Base-by-base conservation (phyloP, 2,888 invertebrate species). In the Amorpha juglandis region DNA sequence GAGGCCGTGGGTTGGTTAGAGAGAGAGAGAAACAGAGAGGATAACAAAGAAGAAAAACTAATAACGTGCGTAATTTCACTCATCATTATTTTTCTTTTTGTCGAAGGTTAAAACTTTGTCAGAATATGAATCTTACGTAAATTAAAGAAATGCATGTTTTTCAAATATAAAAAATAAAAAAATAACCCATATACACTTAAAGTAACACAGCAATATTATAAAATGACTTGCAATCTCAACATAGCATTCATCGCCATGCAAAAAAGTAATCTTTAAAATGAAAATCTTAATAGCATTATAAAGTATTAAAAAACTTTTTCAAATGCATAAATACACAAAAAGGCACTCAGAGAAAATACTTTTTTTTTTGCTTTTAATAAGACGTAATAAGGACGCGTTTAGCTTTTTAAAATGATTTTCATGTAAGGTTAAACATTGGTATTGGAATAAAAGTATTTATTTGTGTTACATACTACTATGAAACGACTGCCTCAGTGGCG, bases 311-410 rank as follows among this genome's bases (percentile, higher is more conserved):
- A 35, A 58, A 38, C 38, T 58, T 58, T 42, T 9, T 19, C 38
- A 58, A 58, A 38, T 38, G 19, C 42, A 58, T 58, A 21, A 58
- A 58, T 42, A 58, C 58, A 42, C 42, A 7, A 58, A 19, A 58
- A 58, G 58, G 58, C 58, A 58, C 58, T 58, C 58, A 11, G 19
- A 42, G 58, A 27, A 42, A 58, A 58, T 42, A 38, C 4, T 1
- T 38, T 42, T 42, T 58, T 38, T 58, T 38, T 42, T 42, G 21
- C 58, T 42, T 42, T 42, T 42, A 53, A 58, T 16, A 55, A n/a
- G 16, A 55, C 55, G 58, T 58, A 58, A 42, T 58, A 58, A 42
- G 11, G 19, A 42, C 38, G 38, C 42, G 38, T 38, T 58, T 58
- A 38, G 12, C 6, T 42, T 38, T 35, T 35, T 42, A 58, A 58